These are phyloP conservation scores for Syngnathoides biaculeatus DNA, from an alignment of 2,113 vertebrate genomes.

Conservation along the genomic window DNA sequence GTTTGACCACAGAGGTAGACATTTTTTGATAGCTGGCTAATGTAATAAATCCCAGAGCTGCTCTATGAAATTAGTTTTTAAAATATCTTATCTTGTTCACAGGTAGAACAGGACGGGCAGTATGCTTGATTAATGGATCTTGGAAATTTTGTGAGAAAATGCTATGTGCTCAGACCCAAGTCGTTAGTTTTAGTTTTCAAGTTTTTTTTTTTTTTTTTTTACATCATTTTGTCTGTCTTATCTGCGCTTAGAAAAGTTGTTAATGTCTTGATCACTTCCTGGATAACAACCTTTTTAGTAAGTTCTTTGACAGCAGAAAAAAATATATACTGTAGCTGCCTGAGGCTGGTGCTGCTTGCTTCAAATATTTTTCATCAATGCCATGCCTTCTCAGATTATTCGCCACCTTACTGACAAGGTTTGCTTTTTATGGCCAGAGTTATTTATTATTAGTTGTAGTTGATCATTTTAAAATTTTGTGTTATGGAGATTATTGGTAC, in stretches of 20 bases:
- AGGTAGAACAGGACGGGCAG: constrained; percentile 83
- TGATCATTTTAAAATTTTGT: constrained; percentile 18
- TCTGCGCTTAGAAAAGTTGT: constrained; percentile 35
- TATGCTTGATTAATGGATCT: constrained; percentile 69
- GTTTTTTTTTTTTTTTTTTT: constrained; percentile 43
- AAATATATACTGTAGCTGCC: constrained; percentile 18
- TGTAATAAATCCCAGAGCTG: constrained; percentile 55
- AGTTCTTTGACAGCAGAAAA: constrained; percentile 29
- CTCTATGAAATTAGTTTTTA: constrained; percentile 42
- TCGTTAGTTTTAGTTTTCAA: constrained; percentile 29
- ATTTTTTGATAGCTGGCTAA: constrained; percentile 18
- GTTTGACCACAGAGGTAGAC: constrained; percentile 40
- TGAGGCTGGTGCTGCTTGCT: constrained; percentile 20
- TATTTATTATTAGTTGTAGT: constrained; percentile 11
- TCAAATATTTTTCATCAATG: constrained; percentile 16
- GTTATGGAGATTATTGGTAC: constrained; percentile 45
- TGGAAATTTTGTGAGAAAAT: constrained; percentile 38
- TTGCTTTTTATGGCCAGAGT: constrained; percentile 15
- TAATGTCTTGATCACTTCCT: constrained; percentile 33
- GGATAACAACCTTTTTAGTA: constrained; percentile 36
- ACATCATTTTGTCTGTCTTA: constrained; percentile 32
- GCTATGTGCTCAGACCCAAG: constrained; percentile 24
- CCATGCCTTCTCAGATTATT: constrained; percentile 18
- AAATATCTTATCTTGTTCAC: constrained; percentile 80
- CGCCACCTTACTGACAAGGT: neutral